Evolutionary conservation across 2,888 invertebrate species (phyloP), one percentile per base, ranked within the genome.

Genomic region (Allygus modestus): DNA sequence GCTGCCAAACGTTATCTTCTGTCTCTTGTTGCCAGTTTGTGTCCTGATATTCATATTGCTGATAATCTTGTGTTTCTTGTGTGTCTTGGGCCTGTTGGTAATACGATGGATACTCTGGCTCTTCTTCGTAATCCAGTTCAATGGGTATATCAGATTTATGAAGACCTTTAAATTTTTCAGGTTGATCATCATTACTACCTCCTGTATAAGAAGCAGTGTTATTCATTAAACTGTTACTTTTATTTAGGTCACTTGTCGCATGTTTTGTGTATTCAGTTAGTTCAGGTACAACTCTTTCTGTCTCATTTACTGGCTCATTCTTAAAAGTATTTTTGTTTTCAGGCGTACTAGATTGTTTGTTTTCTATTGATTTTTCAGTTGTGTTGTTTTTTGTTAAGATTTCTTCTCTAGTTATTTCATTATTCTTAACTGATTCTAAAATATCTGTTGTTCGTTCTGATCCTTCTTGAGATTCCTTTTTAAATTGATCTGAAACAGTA

Each of bases 131-230:
- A 71, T 71, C 33, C 17, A 1, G 41, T 11, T 71, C 41, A 41
- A 71, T 33, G n/a, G 71, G 71, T 71, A 71, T 71, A 71, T 71
- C 71, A 71, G 71, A 71, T n/a, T 71, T 41, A 41, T 71, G 37
- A 20, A 41, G 33, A n/a, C 31, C 37, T 41, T 0, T 33, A 41
- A 20, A 41, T 7, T 71, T n/a, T 17, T 41, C 41, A 2, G 23
- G 28, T n/a, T 20, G 7, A n/a, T 41, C 41, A 41, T 37, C n/a
- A 11, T 20, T 71, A n/a, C n/a, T 20, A 20, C n/a, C 7, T 31
- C n/a, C 71, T 65, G 4, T 65, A 5, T 4, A 0, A 28, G 31
- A 0, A 11, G 0, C 31, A 28, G 1, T 28, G 15, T 17, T 17
- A 31, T 26, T 65, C 12, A 11, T 23, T 20, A 23, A 4, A 58